Conservation (phyloP, 2,113 vertebrate genomes). For the Natator depressus region DNA sequence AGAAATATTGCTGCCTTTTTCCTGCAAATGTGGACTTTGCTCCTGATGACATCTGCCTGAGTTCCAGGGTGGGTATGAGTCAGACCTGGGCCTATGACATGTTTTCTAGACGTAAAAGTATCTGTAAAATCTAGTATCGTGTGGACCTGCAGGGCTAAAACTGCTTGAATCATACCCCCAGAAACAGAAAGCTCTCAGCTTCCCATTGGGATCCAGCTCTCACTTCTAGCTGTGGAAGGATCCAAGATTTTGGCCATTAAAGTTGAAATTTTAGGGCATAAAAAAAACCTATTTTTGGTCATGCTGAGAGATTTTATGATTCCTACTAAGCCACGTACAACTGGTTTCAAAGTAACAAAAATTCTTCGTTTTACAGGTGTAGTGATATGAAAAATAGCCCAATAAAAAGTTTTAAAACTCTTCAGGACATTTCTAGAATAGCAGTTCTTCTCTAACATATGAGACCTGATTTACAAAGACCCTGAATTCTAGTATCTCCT, state of each 20-base stretch:
- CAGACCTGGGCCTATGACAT: background rate
- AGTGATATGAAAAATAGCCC: background rate
- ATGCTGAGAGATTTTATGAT: fast-evolving
- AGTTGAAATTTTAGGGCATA: fast-evolving
- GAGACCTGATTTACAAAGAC: background rate
- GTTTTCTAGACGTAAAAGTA: background rate
- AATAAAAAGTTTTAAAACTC: background rate
- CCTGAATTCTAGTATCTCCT: background rate
- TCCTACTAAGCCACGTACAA: background rate
- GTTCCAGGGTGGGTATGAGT: background rate
- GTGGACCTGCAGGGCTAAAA: background rate
- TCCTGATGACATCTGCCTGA: background rate
- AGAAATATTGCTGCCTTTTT: background rate
- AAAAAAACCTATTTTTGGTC: background rate
- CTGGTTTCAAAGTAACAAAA: background rate
- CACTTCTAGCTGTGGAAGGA: background rate
- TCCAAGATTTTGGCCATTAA: background rate
- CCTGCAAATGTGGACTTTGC: background rate
- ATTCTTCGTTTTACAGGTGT: background rate
- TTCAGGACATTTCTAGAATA: background rate
- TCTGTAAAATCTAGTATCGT: background rate
- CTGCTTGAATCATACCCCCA: background rate
- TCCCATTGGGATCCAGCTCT: background rate
- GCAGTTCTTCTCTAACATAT: background rate
- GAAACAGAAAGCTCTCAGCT: background rate